These are phyloP conservation scores for Ptychodera flava DNA, from an alignment of 35 echinoderm and acorn worm species.

Conservation along the genomic window DNA sequence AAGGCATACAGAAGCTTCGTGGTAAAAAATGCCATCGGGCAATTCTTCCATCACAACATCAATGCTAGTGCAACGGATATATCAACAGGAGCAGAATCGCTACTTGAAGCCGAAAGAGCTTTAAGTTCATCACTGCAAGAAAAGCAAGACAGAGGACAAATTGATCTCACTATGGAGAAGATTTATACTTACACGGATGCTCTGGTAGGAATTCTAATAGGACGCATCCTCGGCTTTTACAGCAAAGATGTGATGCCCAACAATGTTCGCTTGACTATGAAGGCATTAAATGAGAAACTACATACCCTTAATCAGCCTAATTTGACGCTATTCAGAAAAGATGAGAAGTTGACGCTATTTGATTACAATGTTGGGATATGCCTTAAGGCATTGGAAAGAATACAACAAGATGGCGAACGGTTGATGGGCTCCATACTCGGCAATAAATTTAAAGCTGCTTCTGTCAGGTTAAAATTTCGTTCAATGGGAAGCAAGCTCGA, in stretches of 20 bases:
- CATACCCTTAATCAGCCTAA: not conserved
- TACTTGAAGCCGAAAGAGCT: not conserved
- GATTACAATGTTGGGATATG: not conserved
- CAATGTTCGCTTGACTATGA: not conserved
- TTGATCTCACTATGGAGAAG: not conserved
- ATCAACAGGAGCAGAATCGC: not conserved
- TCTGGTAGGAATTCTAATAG: not conserved
- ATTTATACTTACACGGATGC: not conserved
- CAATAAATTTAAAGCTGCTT: not conserved
- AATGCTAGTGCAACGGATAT: not conserved
- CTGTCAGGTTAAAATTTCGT: not conserved
- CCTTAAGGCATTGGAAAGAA: not conserved
- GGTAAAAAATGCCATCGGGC: not conserved
- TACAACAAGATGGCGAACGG: not conserved
- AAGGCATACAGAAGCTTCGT: not conserved
- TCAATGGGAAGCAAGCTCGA: not conserved
- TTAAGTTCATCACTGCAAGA: not conserved
- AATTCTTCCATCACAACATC: not conserved
- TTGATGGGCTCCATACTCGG: too few species aligned
- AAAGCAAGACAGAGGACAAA: not conserved
- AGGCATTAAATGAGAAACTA: not conserved
- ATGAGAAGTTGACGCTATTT: not conserved
- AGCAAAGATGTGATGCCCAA: not conserved
- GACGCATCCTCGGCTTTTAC: not conserved
- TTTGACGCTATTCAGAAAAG: not conserved